A percentile compares a stretch with the other conserved stretches of the same genome.
phyloP scores from a whole-genome alignment of 2,797 vertebrate species.

The Cyprinodon diabolis region DNA sequence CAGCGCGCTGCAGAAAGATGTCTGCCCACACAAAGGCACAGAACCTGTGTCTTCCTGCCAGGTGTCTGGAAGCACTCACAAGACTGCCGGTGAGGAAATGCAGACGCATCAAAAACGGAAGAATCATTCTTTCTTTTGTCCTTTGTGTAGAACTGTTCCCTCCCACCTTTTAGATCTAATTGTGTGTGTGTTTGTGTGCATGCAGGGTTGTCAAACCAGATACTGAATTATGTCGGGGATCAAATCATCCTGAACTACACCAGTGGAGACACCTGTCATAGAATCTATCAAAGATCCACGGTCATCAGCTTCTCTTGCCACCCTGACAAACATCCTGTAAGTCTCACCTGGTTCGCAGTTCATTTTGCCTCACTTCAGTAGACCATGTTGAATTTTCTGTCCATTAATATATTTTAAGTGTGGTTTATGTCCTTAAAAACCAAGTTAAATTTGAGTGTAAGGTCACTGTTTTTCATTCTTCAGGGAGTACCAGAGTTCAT shows the following conservation, averaged over 20 bases:
- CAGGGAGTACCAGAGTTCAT: conserved; percentile 87
- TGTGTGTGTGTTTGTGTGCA: background rate
- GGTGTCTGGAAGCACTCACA: conserved; percentile 67
- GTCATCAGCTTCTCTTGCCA: conserved; percentile 91
- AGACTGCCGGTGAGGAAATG: conserved; percentile 83
- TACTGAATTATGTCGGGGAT: conserved; percentile 88
- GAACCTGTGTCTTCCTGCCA: conserved; percentile 87
- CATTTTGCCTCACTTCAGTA: no score
- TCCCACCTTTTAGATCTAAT: background rate
- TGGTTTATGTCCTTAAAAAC: background rate
- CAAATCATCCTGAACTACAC: conserved; percentile 94
- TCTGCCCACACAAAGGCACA: conserved; percentile 65
- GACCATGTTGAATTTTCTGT: background rate
- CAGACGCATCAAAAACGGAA: background rate
- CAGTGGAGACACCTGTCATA: conserved; percentile 87
- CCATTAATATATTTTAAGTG: background rate
- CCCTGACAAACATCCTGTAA: conserved; percentile 82
- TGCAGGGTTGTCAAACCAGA: conserved; percentile 84
- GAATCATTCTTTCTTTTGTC: background rate
- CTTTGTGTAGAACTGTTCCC: background rate
- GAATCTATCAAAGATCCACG: conserved; percentile 88
- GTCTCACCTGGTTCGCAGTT: conserved; percentile 34
- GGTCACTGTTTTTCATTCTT: background rate
- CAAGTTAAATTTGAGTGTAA: background rate
- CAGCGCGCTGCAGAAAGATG: conserved; percentile 64